Base-by-base conservation (phyloP, 1,140 invertebrate species). In the Wasmannia auropunctata region DNA sequence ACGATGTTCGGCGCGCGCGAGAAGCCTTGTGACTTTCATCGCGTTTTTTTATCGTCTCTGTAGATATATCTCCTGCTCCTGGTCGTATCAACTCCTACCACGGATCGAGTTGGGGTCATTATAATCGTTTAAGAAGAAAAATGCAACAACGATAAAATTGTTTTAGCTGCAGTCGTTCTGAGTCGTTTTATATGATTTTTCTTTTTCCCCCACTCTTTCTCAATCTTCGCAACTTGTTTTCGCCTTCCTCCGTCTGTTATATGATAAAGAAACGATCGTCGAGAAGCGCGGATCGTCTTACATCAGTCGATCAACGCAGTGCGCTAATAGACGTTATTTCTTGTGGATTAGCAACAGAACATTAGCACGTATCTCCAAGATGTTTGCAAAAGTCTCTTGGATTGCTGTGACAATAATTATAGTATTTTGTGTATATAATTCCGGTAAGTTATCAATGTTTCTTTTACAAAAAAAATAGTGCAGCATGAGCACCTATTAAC, bases 371-470 rank as follows among this genome's bases (percentile, higher is more conserved):
- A 60, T 62, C 40, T 54, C 5, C 25, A n/a, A 76, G 11, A 76
- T 76, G 74, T 76, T 31, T 7, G 74, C 16, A 16, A 43, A 16
- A 76, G 16, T 43, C 6, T 76, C 56, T 8, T 76, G 74, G 54
- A 11, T 60, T 19, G 10, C 40, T 0, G 37, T 25, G 8, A 43
- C 56, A 14, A 43, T 19, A 10, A 11, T 62, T 3, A 5, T 40
- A 5, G 10, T 76, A 28, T 10, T 76, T 43, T 46, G 25, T 16
- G 19, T 76, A 60, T 62, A 25, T 19, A 25, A 7, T n/a, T 31
- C 94, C 69, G 92, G 93, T 91, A 86, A 58, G 92, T 90, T 90
- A n/a, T n/a, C n/a, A n/a, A 58, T 10, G 0, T 46, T 25, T 22
- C 16, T 67, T 40, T 54, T 19, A 6, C 3, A 46, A 0, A 2